phyloP scores from a whole-genome alignment of 2,797 vertebrate species.

The Rousettus madagascariensis region DNA sequence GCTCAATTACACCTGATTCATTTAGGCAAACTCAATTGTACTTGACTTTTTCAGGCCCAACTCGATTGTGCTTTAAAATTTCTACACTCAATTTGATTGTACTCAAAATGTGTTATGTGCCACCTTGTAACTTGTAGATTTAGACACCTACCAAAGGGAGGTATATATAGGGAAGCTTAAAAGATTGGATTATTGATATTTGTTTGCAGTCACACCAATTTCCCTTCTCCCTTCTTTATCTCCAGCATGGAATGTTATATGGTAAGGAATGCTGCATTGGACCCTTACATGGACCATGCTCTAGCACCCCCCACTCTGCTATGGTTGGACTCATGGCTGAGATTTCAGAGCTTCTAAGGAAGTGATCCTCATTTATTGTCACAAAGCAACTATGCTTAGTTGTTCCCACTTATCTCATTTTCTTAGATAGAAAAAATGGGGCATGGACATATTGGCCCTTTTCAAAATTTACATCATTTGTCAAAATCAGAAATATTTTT shows the following conservation, averaged over 20 bases:
- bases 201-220: not conserved
- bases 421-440: not conserved
- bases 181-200: not conserved
- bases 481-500: slow-evolving; percentile 15
- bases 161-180: not conserved
- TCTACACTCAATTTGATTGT: slow-evolving; percentile 71
- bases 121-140: slow-evolving; percentile 54
- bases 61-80: slow-evolving; percentile 69
- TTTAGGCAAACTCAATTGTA: slow-evolving; percentile 74
- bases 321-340: not conserved
- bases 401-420: not conserved
- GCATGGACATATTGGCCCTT: not conserved
- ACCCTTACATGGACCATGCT: not conserved
- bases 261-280: not conserved
- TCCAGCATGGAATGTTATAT: not conserved
- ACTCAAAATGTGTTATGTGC: slow-evolving; percentile 49
- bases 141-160: not conserved
- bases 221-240: not conserved
- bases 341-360: not conserved
- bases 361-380: not conserved
- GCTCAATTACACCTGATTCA: slow-evolving; percentile 71
- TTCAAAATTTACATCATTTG: not conserved
- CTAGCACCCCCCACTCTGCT: not conserved
- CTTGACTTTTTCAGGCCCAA: slow-evolving; percentile 65
- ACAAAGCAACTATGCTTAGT: not conserved